phyloP scores from a whole-genome alignment of 2,797 vertebrate genomes.

The Hippoglossus hippoglossus region DNA sequence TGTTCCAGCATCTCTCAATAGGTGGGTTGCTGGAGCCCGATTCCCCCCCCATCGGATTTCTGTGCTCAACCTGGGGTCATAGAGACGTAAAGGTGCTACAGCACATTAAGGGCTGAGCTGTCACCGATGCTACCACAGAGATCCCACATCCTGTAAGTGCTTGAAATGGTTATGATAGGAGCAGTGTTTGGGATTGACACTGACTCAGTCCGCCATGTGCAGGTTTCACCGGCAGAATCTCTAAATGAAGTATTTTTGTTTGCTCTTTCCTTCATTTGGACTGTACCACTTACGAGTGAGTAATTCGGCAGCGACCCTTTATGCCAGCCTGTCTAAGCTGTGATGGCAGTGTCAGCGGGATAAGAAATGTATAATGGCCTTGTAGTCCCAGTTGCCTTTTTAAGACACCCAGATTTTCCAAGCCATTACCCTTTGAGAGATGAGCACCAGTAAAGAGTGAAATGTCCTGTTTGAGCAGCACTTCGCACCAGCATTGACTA shows the following conservation, averaged over 20 bases:
- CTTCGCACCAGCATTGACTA: slow-evolving; percentile 63
- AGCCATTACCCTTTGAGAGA: slow-evolving; percentile 83
- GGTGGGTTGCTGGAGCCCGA: slow-evolving; percentile 32
- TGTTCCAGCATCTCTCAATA: slow-evolving; percentile 54
- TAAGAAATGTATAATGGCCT: slow-evolving; percentile 70
- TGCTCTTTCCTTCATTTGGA: slow-evolving; percentile 30
- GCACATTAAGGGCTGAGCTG: slow-evolving; percentile 25
- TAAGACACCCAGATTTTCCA: slow-evolving; percentile 83
- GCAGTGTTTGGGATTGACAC: slow-evolving; percentile 24
- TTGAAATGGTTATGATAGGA: slow-evolving; percentile 50
- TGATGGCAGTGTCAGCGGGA: slow-evolving; percentile 59
- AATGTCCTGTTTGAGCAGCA: slow-evolving; percentile 74
- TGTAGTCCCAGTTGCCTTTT: slow-evolving; percentile 77
- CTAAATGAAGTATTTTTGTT: slow-evolving; percentile 47
- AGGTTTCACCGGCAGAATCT: slow-evolving; percentile 18
- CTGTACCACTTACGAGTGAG: slow-evolving; percentile 39
- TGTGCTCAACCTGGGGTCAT: slow-evolving; percentile 34
- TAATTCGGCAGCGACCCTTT: slow-evolving; percentile 58
- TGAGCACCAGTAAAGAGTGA: slow-evolving; percentile 70
- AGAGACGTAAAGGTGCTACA: slow-evolving; percentile 12
- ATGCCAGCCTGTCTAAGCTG: slow-evolving; percentile 57
- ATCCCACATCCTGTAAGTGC: slow-evolving; percentile 29
- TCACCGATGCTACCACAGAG: slow-evolving; percentile 16
- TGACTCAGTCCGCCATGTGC: slow-evolving; percentile 25
- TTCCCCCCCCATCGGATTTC: slow-evolving; percentile 36